Percentiles rank a stretch among this genome's conserved stretches.
Evolutionary conservation across 2,888 invertebrate genomes (phyloP).

Genomic region (Mimumesa dahlbomi): DNA sequence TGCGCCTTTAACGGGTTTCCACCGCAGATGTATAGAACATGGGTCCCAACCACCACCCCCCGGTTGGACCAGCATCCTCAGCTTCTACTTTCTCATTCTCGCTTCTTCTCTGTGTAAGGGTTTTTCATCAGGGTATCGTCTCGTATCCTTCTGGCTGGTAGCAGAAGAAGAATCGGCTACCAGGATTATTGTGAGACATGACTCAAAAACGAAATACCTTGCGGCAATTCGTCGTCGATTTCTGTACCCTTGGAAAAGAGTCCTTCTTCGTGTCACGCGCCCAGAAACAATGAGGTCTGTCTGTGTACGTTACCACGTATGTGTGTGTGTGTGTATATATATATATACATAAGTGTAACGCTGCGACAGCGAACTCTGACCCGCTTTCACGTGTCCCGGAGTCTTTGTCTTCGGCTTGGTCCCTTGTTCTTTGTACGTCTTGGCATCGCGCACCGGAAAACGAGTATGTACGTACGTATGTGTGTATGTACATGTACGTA

Average conservation of each 20-base stretch:
- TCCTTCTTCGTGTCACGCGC: constrained; percentile 22
- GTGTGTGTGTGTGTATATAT: no score
- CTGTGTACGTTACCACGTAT: no score
- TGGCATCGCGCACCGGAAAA: no score
- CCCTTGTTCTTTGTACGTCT: no score
- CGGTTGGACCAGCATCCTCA: constrained; percentile 39
- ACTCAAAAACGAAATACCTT: constrained; percentile 36
- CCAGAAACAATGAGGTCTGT: constrained; percentile 41
- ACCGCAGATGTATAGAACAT: constrained; percentile 62
- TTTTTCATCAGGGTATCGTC: no score
- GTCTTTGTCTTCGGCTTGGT: constrained; percentile 45
- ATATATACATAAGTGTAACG: no score
- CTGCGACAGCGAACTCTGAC: constrained; percentile 30
- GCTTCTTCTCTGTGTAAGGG: constrained; percentile 9
- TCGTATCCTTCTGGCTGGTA: background rate
- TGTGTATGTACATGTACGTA: no score
- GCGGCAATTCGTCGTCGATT: constrained; percentile 56
- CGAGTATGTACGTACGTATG: no score
- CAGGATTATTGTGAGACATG: constrained; percentile 49
- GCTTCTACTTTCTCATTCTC: constrained; percentile 11
- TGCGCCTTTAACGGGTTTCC: constrained; percentile 66
- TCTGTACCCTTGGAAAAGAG: no score
- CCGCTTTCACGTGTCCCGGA: background rate
- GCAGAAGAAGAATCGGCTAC: background rate
- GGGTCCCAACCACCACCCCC: constrained; percentile 38